Conservation (phyloP, 2,797 vertebrate genomes). For the Neosalanx taihuensis region DNA sequence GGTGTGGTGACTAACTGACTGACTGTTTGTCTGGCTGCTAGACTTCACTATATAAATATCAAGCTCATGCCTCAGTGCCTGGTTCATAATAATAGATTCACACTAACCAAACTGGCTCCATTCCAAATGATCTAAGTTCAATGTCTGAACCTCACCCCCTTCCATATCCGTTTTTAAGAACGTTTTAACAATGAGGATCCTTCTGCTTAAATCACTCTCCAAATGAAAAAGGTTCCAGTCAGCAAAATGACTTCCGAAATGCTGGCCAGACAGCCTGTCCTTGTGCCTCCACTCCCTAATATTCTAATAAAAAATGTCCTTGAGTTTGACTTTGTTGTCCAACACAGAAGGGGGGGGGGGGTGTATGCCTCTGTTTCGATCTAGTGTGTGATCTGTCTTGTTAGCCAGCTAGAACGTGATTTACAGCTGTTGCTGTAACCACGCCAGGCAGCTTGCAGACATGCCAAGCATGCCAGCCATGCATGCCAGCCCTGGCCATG, state of each 20-base stretch:
- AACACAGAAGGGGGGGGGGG: background rate
- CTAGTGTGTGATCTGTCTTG: background rate
- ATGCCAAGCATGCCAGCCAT: background rate
- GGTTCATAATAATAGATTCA: no score
- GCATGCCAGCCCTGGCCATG: background rate
- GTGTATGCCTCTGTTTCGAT: background rate
- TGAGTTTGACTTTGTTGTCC: constrained; percentile 10
- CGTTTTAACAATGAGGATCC: background rate
- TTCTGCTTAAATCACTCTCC: background rate
- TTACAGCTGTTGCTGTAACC: background rate
- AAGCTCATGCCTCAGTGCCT: background rate
- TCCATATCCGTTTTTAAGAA: background rate
- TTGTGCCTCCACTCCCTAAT: background rate
- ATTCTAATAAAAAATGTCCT: background rate
- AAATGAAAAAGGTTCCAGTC: background rate
- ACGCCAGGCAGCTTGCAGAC: background rate
- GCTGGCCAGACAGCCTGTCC: background rate
- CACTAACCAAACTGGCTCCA: background rate
- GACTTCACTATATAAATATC: background rate
- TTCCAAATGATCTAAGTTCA: background rate
- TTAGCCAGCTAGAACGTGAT: background rate
- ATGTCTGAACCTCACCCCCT: background rate
- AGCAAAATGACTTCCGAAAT: background rate
- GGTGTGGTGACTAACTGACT: background rate
- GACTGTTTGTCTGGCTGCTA: background rate